Evolutionary conservation across 2,888 invertebrate species (phyloP).

Genomic region (Tromatobia lineatoria): DNA sequence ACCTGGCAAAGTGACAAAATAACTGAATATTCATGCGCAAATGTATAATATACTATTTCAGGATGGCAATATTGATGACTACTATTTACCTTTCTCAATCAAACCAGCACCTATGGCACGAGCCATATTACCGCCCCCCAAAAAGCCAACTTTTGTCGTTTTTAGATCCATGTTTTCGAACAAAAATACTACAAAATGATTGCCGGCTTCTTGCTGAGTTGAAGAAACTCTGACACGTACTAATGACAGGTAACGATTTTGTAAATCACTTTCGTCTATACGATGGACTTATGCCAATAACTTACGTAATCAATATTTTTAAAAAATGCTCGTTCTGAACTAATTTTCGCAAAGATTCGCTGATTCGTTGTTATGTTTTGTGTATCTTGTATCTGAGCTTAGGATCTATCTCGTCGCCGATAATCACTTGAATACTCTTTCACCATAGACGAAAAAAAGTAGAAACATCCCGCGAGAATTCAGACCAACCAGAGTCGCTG

Average conservation of each 20-base stretch:
- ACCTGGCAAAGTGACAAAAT: slow-evolving; percentile 85
- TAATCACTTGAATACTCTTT: neutral
- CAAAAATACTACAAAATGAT: neutral
- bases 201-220: neutral
- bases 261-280: neutral
- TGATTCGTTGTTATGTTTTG: neutral
- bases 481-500: neutral
- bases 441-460: neutral
- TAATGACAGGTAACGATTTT: neutral
- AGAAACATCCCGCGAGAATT: neutral
- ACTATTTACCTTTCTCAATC: slow-evolving; percentile 88
- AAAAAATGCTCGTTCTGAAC: neutral
- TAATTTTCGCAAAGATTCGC: neutral
- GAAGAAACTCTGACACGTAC: neutral
- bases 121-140: slow-evolving; percentile 97
- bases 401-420: neutral
- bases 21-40: neutral
- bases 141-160: slow-evolving; percentile 89
- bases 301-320: slow-evolving; percentile 34
- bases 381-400: neutral
- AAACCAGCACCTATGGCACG: slow-evolving; percentile 93
- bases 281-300: neutral
- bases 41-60: slow-evolving; percentile 2
- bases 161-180: slow-evolving; percentile 56
- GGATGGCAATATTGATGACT: neutral